A percentile compares a stretch with the other conserved stretches of the same genome.
Conservation (phyloP, 2,888 invertebrate genomes). For the Lordiphosa andalusiaca region DNA sequence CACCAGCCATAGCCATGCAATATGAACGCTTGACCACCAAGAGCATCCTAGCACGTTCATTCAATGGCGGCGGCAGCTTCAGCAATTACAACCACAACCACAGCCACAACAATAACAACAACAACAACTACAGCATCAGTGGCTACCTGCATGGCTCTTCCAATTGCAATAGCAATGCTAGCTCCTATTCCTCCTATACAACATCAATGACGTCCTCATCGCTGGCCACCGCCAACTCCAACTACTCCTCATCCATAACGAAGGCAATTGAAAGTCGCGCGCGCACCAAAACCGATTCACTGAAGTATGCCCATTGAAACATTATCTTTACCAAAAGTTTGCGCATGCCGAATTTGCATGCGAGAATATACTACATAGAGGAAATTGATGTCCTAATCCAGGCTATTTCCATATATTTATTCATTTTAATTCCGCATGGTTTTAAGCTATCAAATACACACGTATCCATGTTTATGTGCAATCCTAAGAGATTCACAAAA, state of each 20-base stretch:
- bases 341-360: slow-evolving; percentile 42
- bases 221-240: slow-evolving; percentile 41
- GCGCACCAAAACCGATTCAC: slow-evolving; percentile 77
- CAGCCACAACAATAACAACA: slow-evolving; percentile 34
- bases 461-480: no score
- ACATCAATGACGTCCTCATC: slow-evolving; percentile 61
- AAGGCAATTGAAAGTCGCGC: slow-evolving; percentile 69
- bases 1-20: slow-evolving; percentile 37
- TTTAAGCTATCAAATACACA: background rate
- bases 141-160: slow-evolving; percentile 69
- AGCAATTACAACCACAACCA: slow-evolving; percentile 15
- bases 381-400: slow-evolving; percentile 1
- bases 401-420: background rate
- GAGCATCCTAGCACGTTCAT: slow-evolving; percentile 68
- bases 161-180: slow-evolving; percentile 36
- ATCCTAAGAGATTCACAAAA: no score
- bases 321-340: slow-evolving; percentile 26
- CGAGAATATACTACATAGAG: slow-evolving; percentile 5
- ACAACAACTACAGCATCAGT: slow-evolving; percentile 52
- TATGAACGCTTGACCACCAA: slow-evolving; percentile 67
- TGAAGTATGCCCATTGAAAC: slow-evolving; percentile 76
- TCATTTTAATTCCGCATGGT: slow-evolving; percentile 1
- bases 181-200: slow-evolving; percentile 65
- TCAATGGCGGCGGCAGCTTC: slow-evolving; percentile 18
- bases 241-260: slow-evolving; percentile 43